phyloP scores from a whole-genome alignment of 1,140 invertebrate genomes.

The Formica selysi region DNA sequence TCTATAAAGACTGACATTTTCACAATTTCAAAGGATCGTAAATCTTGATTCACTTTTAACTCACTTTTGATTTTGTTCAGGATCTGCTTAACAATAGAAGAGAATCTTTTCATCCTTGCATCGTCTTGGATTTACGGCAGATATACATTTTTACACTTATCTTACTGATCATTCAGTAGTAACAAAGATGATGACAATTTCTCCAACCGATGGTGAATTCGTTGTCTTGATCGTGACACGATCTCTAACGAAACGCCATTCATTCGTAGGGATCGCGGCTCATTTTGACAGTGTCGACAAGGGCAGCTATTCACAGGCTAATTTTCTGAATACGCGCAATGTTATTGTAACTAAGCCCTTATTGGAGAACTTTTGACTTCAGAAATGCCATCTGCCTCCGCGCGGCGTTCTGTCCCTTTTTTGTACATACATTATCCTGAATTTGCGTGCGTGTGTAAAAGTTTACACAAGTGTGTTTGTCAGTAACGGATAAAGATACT shows the following conservation, averaged over 20 bases:
- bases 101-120: conserved; percentile 33
- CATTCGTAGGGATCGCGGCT: conserved; percentile 36
- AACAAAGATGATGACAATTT: conserved; percentile 43
- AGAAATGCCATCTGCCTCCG: conserved; percentile 80
- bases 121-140: background rate
- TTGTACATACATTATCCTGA: conserved; percentile 39
- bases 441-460: conserved; percentile 4
- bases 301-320: conserved; percentile 66
- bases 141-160: conserved; percentile 28
- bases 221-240: conserved; percentile 49
- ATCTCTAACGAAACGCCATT: conserved; percentile 60
- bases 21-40: background rate
- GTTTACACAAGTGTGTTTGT: conserved; percentile 3
- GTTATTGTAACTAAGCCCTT: conserved; percentile 80
- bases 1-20: conserved; percentile 19
- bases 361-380: conserved; percentile 84
- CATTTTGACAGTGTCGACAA: conserved; percentile 34
- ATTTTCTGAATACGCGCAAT: conserved; percentile 73
- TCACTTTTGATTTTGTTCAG: background rate
- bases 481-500: background rate
- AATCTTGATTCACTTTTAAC: conserved; percentile 2
- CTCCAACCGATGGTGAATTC: conserved; percentile 6
- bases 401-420: conserved; percentile 62
- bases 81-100: conserved; percentile 18
- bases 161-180: background rate